These are phyloP conservation scores for Chloromyia formosa DNA, from an alignment of 2,888 invertebrate genomes.

Conservation along the genomic window DNA sequence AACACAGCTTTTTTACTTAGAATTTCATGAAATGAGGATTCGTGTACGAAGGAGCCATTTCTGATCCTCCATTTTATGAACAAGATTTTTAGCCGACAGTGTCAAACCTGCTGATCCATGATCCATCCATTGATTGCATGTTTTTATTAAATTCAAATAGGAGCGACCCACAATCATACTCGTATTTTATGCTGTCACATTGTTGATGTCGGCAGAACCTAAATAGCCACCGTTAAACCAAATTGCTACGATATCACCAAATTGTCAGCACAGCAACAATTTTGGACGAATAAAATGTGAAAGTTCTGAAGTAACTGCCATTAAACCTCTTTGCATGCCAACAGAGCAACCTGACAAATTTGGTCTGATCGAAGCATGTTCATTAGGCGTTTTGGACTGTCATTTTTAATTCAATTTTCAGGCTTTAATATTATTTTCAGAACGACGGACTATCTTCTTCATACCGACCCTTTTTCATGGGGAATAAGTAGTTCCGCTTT, in stretches of 20 bases:
- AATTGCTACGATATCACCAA: constrained; percentile 31
- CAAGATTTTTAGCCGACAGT: too few relatives aligned
- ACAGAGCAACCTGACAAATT: constrained; percentile 21
- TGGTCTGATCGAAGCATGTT: constrained; percentile 19
- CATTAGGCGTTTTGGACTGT: constrained; percentile 28
- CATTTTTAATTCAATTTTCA: constrained; percentile 10
- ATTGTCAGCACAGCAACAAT: constrained; percentile 12
- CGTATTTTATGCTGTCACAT: not conserved
- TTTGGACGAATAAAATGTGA: constrained; percentile 27
- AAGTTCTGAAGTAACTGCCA: constrained; percentile 15
- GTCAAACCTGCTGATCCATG: too few relatives aligned
- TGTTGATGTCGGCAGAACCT: constrained; percentile 2
- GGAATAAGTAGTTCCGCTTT: constrained; percentile 13
- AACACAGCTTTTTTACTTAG: too few relatives aligned
- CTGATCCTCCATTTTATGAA: too few relatives aligned
- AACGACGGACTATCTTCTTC: not conserved
- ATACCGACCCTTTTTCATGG: not conserved
- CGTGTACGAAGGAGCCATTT: too few relatives aligned
- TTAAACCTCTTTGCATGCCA: constrained; percentile 3
- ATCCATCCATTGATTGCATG: too few relatives aligned
- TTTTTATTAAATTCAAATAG: too few relatives aligned
- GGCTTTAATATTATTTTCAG: too few relatives aligned
- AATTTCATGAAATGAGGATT: too few relatives aligned
- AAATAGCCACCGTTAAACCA: constrained; percentile 29
- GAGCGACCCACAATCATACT: not conserved